Evolutionary conservation across 2,888 invertebrate species (phyloP).

Genomic region (Dynastes hyllus): DNA sequence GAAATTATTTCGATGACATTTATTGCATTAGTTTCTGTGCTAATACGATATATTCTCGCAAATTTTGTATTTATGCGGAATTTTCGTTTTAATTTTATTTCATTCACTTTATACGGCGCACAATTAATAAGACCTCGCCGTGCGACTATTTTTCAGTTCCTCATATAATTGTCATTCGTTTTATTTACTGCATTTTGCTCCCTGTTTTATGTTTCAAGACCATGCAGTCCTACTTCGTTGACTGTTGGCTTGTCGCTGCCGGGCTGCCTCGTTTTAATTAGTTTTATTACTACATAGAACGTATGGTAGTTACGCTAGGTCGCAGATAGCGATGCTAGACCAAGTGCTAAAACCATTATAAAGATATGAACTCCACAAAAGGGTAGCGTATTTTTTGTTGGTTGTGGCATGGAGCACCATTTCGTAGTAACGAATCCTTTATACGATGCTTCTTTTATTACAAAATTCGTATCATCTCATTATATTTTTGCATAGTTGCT

Average conservation of each 20-base stretch:
- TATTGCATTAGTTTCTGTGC: too few species aligned
- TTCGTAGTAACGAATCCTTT: too few species aligned
- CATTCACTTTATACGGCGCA: not conserved
- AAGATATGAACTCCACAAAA: not conserved
- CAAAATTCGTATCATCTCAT: too few species aligned
- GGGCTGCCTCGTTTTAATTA: constrained; percentile 17
- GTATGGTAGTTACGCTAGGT: not conserved
- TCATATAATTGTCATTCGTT: constrained; percentile 19
- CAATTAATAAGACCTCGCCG: constrained; percentile 10
- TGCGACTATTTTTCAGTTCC: constrained; percentile 10
- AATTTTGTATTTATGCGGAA: too few species aligned
- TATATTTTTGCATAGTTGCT: too few species aligned
- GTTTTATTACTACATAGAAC: constrained; percentile 2
- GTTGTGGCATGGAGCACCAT: not conserved
- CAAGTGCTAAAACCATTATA: constrained; percentile 8
- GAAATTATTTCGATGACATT: too few species aligned
- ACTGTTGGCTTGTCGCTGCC: not conserved
- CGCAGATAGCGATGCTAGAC: not conserved
- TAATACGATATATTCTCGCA: too few species aligned
- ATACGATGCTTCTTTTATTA: too few species aligned
- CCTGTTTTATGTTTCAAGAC: not conserved
- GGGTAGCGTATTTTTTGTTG: not conserved
- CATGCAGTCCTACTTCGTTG: not conserved
- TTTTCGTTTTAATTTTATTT: too few species aligned
- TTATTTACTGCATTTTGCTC: constrained; percentile 8